A percentile compares a stretch with the other conserved stretches of the same genome.
Conservation (phyloP, 1,140 invertebrate genomes). For the Popillia japonica region DNA sequence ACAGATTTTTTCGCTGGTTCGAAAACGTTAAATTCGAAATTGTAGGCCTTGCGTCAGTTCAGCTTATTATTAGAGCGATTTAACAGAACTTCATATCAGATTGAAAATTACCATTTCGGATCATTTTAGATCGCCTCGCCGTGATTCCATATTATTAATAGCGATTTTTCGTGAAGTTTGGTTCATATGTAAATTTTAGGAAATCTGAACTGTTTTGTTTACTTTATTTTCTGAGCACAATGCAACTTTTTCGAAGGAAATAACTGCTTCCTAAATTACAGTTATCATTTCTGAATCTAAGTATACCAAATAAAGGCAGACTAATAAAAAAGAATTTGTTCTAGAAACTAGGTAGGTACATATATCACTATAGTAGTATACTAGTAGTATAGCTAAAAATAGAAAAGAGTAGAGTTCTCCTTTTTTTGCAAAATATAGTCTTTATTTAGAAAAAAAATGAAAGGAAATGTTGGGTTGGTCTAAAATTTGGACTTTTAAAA, state of each 20-base stretch:
- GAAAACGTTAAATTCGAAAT: conserved; percentile 59
- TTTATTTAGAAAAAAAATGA: too few relatives aligned
- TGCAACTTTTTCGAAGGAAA: background rate
- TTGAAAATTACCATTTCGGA: conserved; percentile 59
- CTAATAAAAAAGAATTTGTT: too few relatives aligned
- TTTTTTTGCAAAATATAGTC: too few relatives aligned
- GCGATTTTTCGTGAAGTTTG: conserved; percentile 29
- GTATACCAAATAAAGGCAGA: too few relatives aligned
- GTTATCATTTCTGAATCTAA: too few relatives aligned
- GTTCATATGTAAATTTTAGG: conserved; percentile 31
- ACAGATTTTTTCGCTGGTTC: conserved; percentile 46
- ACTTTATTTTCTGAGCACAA: background rate
- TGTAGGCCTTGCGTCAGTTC: conserved; percentile 49
- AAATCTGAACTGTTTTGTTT: background rate
- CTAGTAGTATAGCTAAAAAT: too few relatives aligned
- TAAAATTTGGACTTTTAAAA: too few relatives aligned
- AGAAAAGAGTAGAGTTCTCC: too few relatives aligned
- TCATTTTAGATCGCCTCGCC: conserved; percentile 27
- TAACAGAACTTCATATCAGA: conserved; percentile 54
- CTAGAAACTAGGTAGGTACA: too few relatives aligned
- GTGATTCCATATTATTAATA: conserved; percentile 32
- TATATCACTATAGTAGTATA: too few relatives aligned
- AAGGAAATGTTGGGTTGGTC: too few relatives aligned
- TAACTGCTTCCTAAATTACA: too few relatives aligned
- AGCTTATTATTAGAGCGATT: conserved; percentile 52